A percentile compares a stretch with the other conserved stretches of the same genome.
phyloP scores from a whole-genome alignment of 2,888 invertebrate species.

The Pachymerium ferrugineum region DNA sequence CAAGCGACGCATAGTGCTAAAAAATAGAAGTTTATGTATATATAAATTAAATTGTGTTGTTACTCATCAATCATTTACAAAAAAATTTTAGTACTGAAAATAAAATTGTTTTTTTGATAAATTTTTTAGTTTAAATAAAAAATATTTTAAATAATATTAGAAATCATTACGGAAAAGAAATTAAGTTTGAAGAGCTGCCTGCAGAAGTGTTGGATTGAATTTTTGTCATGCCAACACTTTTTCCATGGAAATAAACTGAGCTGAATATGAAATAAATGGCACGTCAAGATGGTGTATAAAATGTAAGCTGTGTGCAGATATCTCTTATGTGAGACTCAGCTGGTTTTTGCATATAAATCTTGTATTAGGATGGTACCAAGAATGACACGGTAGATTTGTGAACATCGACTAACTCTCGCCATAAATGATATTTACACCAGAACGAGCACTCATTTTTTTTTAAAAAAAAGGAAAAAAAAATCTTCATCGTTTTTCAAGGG shows the following conservation, averaged over 20 bases:
- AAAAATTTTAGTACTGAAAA: no score
- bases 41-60: no score
- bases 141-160: no score
- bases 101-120: no score
- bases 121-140: no score
- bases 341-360: constrained; percentile 13
- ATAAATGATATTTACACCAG: background rate
- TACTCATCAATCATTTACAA: no score
- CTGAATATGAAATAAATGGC: background rate
- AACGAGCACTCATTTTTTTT: no score
- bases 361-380: background rate
- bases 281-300: background rate
- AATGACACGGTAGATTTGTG: background rate
- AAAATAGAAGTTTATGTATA: no score
- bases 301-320: constrained; percentile 13
- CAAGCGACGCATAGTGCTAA: no score
- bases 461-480: background rate
- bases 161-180: no score
- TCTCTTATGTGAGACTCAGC: background rate
- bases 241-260: background rate
- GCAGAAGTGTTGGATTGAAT: background rate
- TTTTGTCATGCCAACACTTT: background rate
- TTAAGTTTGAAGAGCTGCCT: no score
- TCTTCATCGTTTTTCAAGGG: background rate
- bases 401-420: background rate